Conservation (phyloP, 2,113 vertebrate species). For the Camelus dromedarius region DNA sequence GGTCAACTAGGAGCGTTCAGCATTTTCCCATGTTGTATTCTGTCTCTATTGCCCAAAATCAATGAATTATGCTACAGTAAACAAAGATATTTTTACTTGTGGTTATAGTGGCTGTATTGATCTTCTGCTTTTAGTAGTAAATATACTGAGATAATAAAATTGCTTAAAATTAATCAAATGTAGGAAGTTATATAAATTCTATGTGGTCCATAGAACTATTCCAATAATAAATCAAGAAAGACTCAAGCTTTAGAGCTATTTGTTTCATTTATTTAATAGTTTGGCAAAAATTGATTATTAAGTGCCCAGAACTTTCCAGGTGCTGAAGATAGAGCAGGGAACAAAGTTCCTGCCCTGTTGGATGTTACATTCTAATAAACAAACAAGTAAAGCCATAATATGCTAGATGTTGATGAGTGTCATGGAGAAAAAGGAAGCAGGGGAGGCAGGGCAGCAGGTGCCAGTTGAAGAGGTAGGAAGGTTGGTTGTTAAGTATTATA, state of each 20-base stretch:
- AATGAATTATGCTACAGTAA: slow-evolving; percentile 11
- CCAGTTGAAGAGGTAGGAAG: background rate
- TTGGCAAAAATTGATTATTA: background rate
- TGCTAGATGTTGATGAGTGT: background rate
- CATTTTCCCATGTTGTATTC: background rate
- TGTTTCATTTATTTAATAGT: background rate
- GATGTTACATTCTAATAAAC: background rate
- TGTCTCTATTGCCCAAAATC: background rate
- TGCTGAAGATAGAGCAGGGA: background rate
- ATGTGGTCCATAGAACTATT: background rate
- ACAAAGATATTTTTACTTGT: background rate
- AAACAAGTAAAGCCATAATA: background rate
- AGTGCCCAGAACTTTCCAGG: background rate
- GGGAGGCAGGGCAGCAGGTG: background rate
- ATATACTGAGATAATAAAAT: background rate
- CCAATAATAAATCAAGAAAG: background rate
- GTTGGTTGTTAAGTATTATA: background rate
- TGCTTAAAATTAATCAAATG: background rate
- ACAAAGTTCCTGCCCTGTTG: background rate
- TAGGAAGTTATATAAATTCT: background rate
- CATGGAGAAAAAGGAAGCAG: background rate
- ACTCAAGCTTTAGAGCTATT: background rate
- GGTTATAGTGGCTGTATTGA: background rate
- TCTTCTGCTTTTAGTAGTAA: background rate
- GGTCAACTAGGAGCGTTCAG: background rate